Percentiles rank a stretch among this genome's conserved stretches.
phyloP scores from a whole-genome alignment of 2,888 invertebrate species.

The Orthosia incerta region DNA sequence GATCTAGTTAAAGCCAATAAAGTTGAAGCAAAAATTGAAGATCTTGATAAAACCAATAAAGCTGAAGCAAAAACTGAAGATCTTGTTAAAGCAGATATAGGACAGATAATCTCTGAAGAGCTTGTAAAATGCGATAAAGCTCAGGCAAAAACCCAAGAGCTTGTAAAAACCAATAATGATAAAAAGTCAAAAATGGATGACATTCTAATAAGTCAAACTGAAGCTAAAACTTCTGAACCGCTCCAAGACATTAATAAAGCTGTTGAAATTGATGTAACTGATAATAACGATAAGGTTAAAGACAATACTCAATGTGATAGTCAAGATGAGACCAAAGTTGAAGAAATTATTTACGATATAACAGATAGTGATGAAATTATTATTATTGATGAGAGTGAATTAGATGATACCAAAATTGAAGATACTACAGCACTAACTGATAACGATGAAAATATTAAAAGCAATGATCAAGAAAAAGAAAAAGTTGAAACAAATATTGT shows the following conservation, averaged over 20 bases:
- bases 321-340: constrained; percentile 45
- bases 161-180: constrained; percentile 11
- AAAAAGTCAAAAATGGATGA: constrained; percentile 6
- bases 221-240: constrained; percentile 31
- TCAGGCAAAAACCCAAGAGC: constrained; percentile 7
- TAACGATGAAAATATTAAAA: constrained; percentile 5
- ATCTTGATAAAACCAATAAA: too few relatives aligned
- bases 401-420: constrained; percentile 32
- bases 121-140: constrained; percentile 1
- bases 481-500: constrained; percentile 17
- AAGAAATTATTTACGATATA: constrained; percentile 50
- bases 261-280: constrained; percentile 18
- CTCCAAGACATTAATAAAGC: constrained; percentile 19
- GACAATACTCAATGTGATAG: constrained; percentile 50
- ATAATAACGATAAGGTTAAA: constrained; percentile 26
- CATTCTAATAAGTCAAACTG: constrained; percentile 19
- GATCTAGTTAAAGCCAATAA: background rate
- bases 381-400: constrained; percentile 50
- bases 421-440: constrained; percentile 1
- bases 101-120: constrained; percentile 5
- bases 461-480: constrained; percentile 2
- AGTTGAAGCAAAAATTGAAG: too few relatives aligned
- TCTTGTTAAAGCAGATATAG: constrained; percentile 1
- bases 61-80: background rate
- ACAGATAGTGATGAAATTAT: constrained; percentile 42